A percentile compares a stretch with the other conserved stretches of the same genome.
These are phyloP conservation scores for Ichneumoninae sp. DNA, from an alignment of 2,888 invertebrate species.

Conservation along the genomic window DNA sequence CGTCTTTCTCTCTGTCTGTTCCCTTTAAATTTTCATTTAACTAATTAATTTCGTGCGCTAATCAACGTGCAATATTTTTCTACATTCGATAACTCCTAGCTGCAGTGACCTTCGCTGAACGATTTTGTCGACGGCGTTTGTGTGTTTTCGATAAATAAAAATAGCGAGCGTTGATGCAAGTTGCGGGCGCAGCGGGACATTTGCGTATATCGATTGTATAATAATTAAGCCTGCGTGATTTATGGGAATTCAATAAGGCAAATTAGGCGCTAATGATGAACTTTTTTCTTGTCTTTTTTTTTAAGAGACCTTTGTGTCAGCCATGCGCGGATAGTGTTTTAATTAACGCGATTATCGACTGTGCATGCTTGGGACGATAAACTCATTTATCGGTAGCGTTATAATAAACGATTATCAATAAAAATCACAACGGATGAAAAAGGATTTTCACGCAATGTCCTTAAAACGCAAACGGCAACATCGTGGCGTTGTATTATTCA, in stretches of 20 bases:
- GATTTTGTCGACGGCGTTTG: neutral
- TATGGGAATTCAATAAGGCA: conserved; percentile 56
- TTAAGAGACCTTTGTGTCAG: conserved; percentile 10
- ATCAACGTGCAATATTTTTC: conserved; percentile 48
- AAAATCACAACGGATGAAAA: conserved; percentile 46
- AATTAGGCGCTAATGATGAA: conserved; percentile 52
- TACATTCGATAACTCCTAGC: neutral
- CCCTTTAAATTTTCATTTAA: conserved; percentile 8
- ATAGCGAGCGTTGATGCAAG: conserved; percentile 42
- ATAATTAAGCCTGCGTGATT: neutral
- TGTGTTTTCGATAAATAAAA: conserved; percentile 34
- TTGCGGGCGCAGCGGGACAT: conserved; percentile 11
- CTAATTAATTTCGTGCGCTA: conserved; percentile 48
- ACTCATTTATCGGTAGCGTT: conserved; percentile 9
- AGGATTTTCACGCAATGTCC: conserved; percentile 31
- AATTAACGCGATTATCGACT: conserved; percentile 22
- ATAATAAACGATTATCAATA: conserved; percentile 22
- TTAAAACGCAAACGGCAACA: conserved; percentile 47
- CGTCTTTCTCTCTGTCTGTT: conserved; percentile 16
- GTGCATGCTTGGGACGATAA: conserved; percentile 18
- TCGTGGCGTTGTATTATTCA: conserved; percentile 66
- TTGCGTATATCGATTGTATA: neutral
- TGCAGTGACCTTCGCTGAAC: neutral
- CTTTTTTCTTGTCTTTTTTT: neutral
- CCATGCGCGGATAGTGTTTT: neutral